Evolutionary conservation across 2,797 vertebrate genomes (phyloP).

Genomic region (Ptychobarbus kaznakovi): DNA sequence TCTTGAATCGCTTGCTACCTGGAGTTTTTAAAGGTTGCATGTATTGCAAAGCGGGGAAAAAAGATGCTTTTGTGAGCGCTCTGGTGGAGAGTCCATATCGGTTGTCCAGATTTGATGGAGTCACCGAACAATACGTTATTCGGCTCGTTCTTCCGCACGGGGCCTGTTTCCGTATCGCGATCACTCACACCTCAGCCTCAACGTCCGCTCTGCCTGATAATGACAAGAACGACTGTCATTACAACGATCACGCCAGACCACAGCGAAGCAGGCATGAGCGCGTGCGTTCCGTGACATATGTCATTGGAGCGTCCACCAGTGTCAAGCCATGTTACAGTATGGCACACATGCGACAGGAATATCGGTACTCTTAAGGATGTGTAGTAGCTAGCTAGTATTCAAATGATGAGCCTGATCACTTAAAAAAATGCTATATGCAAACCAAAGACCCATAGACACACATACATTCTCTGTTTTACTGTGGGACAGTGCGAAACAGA

Average conservation of each 20-base stretch:
- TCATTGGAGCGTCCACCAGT: slow-evolving; percentile 29
- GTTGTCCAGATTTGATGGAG: slow-evolving; percentile 66
- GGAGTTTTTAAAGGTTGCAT: slow-evolving; percentile 6
- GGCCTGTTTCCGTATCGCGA: slow-evolving; percentile 68
- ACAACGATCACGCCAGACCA: slow-evolving; percentile 73
- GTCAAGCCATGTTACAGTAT: slow-evolving; percentile 22
- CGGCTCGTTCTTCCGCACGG: slow-evolving; percentile 73
- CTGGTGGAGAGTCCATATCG: slow-evolving; percentile 64
- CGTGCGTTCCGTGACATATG: slow-evolving; percentile 49
- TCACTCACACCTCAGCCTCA: slow-evolving; percentile 83
- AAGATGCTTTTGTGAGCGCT: slow-evolving; percentile 59
- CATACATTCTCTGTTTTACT: slow-evolving; percentile 54
- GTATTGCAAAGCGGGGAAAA: slow-evolving; percentile 21
- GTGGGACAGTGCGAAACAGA: slow-evolving; percentile 56
- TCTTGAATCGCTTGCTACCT: slow-evolving; percentile 8
- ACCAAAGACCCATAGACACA: slow-evolving; percentile 29
- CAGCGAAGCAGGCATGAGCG: slow-evolving; percentile 64
- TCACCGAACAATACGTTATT: slow-evolving; percentile 54
- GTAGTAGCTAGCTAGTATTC: slow-evolving; percentile 32
- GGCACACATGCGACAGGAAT: slow-evolving; percentile 53
- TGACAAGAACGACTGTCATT: slow-evolving; percentile 86
- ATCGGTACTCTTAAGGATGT: slow-evolving; percentile 35
- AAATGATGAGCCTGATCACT: neutral
- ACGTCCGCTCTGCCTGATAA: slow-evolving; percentile 86
- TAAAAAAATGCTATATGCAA: slow-evolving; percentile 1